phyloP scores from a whole-genome alignment of 2,888 invertebrate genomes.

The Alviniconcha strummeri region DNA sequence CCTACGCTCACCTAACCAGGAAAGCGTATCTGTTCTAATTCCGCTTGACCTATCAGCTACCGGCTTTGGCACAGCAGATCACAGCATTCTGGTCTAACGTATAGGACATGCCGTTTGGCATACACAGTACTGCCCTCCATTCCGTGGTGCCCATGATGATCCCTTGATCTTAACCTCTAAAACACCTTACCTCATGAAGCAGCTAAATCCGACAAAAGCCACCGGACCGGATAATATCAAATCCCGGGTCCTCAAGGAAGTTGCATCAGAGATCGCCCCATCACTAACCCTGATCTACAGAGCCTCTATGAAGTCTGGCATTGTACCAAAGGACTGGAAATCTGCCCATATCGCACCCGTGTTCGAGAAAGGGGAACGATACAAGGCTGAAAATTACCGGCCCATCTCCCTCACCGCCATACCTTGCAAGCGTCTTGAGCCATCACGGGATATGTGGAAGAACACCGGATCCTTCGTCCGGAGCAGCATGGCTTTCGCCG shows the following conservation, averaged over 20 bases:
- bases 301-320: conserved; percentile 32
- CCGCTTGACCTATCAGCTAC: too few species aligned
- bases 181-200: too few species aligned
- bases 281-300: conserved; percentile 38
- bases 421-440: conserved; percentile 42
- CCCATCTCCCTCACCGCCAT: conserved; percentile 43
- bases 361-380: conserved; percentile 44
- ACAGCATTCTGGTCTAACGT: too few species aligned
- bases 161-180: too few species aligned
- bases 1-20: too few species aligned
- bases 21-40: too few species aligned
- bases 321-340: conserved; percentile 42
- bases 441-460: conserved; percentile 39
- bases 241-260: conserved; percentile 39
- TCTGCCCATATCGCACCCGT: conserved; percentile 35
- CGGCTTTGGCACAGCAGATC: too few species aligned
- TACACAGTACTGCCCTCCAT: too few species aligned
- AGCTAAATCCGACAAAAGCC: conserved; percentile 37
- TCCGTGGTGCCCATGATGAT: too few species aligned
- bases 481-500: too few species aligned
- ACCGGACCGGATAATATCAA: conserved; percentile 32
- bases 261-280: conserved; percentile 35
- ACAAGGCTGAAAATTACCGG: conserved; percentile 42
- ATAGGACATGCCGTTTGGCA: too few species aligned
- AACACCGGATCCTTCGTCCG: conserved; percentile 40